Conservation (phyloP, 2,888 invertebrate species). For the Stegana nigrithorax region DNA sequence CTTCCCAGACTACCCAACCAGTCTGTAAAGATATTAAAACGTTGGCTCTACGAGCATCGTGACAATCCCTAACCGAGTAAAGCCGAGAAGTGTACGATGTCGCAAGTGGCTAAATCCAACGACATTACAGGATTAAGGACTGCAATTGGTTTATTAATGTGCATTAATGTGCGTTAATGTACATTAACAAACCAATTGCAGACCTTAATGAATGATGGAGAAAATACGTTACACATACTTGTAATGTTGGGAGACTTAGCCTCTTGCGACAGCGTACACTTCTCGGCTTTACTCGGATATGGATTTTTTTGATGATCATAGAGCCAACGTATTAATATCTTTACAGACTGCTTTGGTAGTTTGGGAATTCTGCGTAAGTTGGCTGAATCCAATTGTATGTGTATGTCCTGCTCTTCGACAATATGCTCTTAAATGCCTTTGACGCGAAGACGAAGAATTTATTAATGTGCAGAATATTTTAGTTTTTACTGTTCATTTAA, state of each 20-base stretch:
- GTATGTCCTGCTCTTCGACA: background rate
- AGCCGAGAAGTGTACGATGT: conserved; percentile 87
- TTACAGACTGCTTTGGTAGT: conserved; percentile 91
- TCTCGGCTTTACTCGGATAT: conserved; percentile 94
- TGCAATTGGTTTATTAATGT: conserved; percentile 98
- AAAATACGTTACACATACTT: too few relatives aligned
- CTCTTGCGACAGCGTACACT: conserved; percentile 85
- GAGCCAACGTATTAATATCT: conserved; percentile 91
- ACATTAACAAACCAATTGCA: conserved; percentile 98
- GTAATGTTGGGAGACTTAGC: conserved; percentile 88
- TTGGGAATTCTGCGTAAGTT: conserved; percentile 83
- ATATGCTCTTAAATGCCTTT: too few relatives aligned
- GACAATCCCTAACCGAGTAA: conserved; percentile 96
- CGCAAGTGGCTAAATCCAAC: conserved; percentile 87
- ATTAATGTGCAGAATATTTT: too few relatives aligned
- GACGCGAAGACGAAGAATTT: too few relatives aligned
- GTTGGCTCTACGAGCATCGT: conserved; percentile 93
- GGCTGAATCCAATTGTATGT: conserved; percentile 33
- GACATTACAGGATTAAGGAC: too few relatives aligned
- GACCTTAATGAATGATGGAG: too few relatives aligned
- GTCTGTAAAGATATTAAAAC: conserved; percentile 90
- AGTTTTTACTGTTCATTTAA: too few relatives aligned
- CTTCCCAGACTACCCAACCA: conserved; percentile 91
- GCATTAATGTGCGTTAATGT: too few relatives aligned
- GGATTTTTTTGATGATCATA: conserved; percentile 96